Conservation (phyloP, 2,797 vertebrate genomes). For the Myotis pilosus region DNA sequence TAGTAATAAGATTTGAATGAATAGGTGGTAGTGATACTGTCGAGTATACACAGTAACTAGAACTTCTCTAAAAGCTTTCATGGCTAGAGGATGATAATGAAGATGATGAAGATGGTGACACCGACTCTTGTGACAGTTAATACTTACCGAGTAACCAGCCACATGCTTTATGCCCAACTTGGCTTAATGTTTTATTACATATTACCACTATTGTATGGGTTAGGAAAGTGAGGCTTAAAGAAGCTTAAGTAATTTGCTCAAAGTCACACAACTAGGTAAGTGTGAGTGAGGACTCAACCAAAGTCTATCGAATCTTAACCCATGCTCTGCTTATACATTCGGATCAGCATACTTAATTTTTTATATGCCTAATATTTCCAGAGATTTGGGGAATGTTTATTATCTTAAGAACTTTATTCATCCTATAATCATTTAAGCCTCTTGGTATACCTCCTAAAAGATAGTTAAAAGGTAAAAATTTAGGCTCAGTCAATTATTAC, state of each 20-base stretch:
- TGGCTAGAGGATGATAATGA: background rate
- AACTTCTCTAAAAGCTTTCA: background rate
- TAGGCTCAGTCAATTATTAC: background rate
- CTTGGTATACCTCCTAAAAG: slow-evolving; percentile 29
- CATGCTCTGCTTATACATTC: background rate
- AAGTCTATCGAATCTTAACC: background rate
- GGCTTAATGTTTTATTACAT: background rate
- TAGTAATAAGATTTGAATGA: background rate
- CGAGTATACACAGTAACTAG: background rate
- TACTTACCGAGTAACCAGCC: background rate
- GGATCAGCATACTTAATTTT: background rate
- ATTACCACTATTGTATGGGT: background rate
- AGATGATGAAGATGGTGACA: background rate
- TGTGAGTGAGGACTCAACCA: background rate
- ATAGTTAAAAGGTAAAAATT: slow-evolving; percentile 38
- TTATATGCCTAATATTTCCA: background rate
- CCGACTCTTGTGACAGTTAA: background rate
- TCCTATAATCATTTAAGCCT: background rate
- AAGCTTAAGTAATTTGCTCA: background rate
- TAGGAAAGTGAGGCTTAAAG: background rate
- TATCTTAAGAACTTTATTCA: slow-evolving; percentile 25
- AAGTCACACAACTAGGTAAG: background rate
- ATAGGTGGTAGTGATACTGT: background rate
- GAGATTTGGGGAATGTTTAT: background rate
- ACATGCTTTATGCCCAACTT: background rate